Evolutionary conservation across 1,140 invertebrate species (phyloP), one percentile per base, ranked within the genome.

Genomic region (Bombus confusus): DNA sequence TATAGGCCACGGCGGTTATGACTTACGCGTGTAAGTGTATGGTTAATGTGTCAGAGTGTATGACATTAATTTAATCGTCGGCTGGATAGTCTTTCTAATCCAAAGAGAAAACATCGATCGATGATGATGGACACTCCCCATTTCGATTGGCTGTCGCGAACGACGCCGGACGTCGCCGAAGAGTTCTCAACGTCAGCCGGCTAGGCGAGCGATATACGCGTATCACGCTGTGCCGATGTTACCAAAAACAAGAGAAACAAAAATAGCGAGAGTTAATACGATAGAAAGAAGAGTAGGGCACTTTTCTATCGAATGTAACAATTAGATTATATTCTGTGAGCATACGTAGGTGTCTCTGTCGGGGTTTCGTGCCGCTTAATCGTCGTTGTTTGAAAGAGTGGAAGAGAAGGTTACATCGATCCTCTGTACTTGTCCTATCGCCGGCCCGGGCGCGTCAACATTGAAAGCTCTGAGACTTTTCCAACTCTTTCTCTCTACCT

Each of bases 121-220:
- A 78, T 41, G 75, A 52, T 75, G 73, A 83, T 68, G 80, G 73
- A 86, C n/a, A 80, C 71, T 72, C 47, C 47, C 9, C 52, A 1
- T 39, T 85, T 69, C 68, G 76, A 86, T 86, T 80, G 85, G 62
- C 59, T 59, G 87, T 77, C 83, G 79, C 68, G 39, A 81, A 52
- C 78, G 74, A 79, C 78, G 62, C 77, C 62, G 34, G 77, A 77
- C 78, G 68, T 76, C 76, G 83, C 47, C 82, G 87, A 79, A 83
- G 79, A 90, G 90, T 86, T 91, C 86, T 91, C 93, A 92, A 94
- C 93, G 92, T 90, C 88, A 83, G 91, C 93, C 91, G 86, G 93
- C 94, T 94, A 94, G 93, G 92, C 93, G 87, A 93, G 91, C 93
- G 93, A 94, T 94, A 90, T 62, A 62, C 28, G 59, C 25, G 1